These are phyloP conservation scores for Laothoe populi DNA, from an alignment of 2,888 invertebrate species.

Conservation along the genomic window DNA sequence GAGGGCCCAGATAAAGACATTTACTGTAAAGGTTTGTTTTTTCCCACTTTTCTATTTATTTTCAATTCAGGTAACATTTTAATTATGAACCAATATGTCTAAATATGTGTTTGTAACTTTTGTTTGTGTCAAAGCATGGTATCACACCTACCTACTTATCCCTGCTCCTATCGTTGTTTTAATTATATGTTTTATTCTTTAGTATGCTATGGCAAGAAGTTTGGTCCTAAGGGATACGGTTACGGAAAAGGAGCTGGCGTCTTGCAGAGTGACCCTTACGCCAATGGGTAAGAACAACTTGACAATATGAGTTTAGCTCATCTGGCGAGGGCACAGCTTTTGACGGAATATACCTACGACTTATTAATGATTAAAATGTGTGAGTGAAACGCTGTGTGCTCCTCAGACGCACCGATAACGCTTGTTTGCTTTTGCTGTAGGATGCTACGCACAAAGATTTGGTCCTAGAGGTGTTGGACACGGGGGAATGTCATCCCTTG, in stretches of 20 bases:
- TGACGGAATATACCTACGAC: conserved; percentile 35
- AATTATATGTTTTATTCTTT: conserved; percentile 69
- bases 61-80: conserved; percentile 14
- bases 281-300: conserved; percentile 89
- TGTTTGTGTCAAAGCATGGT: conserved; percentile 41
- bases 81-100: conserved; percentile 8
- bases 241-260: conserved; percentile 98
- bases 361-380: conserved; percentile 32
- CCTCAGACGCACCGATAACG: conserved; percentile 67
- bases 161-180: conserved; percentile 45
- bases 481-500: conserved; percentile 93
- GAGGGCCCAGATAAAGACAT: conserved; percentile 98
- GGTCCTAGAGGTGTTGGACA: conserved; percentile 97
- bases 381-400: conserved; percentile 60
- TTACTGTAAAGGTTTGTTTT: conserved; percentile 95
- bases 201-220: conserved; percentile 98
- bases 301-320: conserved; percentile 63
- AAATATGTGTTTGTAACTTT: conserved; percentile 27
- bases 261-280: conserved; percentile 94
- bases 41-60: conserved; percentile 34
- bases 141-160: conserved; percentile 28
- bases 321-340: conserved; percentile 74
- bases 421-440: conserved; percentile 85
- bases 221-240: conserved; percentile 98
- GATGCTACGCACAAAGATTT: conserved; percentile 98